These are phyloP conservation scores for Hyles lineata DNA, from an alignment of 2,888 invertebrate genomes.

Conservation along the genomic window DNA sequence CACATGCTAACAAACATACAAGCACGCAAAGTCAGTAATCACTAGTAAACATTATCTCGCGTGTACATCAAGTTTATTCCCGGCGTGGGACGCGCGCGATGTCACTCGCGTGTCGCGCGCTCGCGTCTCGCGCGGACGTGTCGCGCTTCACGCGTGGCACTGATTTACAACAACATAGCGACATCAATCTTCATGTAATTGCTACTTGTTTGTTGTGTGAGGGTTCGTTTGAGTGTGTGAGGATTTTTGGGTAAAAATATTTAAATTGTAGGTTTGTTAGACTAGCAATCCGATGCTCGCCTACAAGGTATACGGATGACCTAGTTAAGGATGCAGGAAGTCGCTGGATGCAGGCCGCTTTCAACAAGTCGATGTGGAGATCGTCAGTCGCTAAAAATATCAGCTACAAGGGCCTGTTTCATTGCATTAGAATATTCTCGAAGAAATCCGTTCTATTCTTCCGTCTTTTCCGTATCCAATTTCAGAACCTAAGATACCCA, in stretches of 20 bases:
- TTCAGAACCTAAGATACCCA: no score
- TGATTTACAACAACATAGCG: conserved; percentile 23
- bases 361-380: no score
- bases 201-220: neutral
- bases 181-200: conserved; percentile 21
- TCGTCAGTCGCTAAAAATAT: no score
- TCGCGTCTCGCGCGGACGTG: conserved; percentile 1
- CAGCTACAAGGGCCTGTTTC: no score
- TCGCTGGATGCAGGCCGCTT: no score
- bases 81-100: neutral
- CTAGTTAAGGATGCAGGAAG: no score
- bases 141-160: neutral
- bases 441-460: neutral
- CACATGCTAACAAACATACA: no score
- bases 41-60: conserved; percentile 21
- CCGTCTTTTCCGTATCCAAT: no score
- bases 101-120: neutral
- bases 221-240: neutral
- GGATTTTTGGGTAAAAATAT: neutral
- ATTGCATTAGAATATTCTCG: neutral
- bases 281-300: no score
- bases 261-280: no score
- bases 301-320: no score
- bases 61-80: conserved; percentile 19
- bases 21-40: neutral